Evolutionary conservation across 2,888 invertebrate genomes (phyloP).

Genomic region (Tetropium fuscum): DNA sequence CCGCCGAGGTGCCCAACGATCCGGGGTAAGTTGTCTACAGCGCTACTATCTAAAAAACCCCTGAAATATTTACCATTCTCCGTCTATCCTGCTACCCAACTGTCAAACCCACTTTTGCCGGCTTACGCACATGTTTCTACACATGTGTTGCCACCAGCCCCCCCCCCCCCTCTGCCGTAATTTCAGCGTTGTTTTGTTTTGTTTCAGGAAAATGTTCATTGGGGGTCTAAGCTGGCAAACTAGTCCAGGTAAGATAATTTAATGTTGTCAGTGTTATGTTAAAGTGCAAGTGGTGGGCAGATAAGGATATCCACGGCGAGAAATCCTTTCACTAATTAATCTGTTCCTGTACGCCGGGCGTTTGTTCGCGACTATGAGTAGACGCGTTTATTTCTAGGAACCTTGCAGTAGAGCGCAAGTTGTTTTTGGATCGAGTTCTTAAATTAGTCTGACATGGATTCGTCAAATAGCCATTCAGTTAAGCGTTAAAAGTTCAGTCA

Average conservation of each 20-base stretch:
- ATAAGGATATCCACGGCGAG: conserved; percentile 6
- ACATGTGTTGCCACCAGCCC: conserved; percentile 38
- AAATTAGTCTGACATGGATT: conserved; percentile 41
- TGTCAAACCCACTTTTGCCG: conserved; percentile 20
- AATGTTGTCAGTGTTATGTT: conserved; percentile 16
- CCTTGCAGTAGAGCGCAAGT: conserved; percentile 13
- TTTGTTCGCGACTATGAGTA: neutral
- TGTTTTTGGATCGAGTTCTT: conserved; percentile 28
- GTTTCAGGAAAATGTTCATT: conserved; percentile 99
- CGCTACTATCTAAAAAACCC: conserved; percentile 23
- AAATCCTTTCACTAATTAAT: neutral
- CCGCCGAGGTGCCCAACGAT: conserved; percentile 94
- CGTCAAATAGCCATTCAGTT: conserved; percentile 37
- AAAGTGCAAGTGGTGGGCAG: conserved; percentile 23
- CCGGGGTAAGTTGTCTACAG: conserved; percentile 78
- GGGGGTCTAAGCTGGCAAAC: conserved; percentile 99
- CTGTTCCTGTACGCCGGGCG: too few relatives aligned
- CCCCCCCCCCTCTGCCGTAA: conserved; percentile 29
- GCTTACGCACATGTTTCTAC: conserved; percentile 38
- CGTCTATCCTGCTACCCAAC: conserved; percentile 6
- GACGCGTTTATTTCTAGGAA: conserved; percentile 11
- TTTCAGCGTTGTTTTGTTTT: conserved; percentile 65
- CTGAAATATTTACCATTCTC: conserved; percentile 11
- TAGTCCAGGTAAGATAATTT: conserved; percentile 88
- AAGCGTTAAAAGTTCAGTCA: conserved; percentile 31